Evolutionary conservation across 2,888 invertebrate species (phyloP).

Genomic region (Tinea pellionella): DNA sequence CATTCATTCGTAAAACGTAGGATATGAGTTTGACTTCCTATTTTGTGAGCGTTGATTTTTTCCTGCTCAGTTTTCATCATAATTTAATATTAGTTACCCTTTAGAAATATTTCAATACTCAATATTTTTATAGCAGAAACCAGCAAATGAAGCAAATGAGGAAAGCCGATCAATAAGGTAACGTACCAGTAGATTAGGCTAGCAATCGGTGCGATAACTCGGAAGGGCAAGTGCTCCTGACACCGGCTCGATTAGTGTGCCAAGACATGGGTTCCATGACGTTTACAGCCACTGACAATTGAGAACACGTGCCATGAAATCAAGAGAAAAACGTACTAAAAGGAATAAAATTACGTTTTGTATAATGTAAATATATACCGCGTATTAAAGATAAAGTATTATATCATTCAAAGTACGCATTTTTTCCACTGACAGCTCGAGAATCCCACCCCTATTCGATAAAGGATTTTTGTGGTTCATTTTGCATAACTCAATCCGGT

Average conservation of each 20-base stretch:
- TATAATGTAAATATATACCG: constrained; percentile 9
- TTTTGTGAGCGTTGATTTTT: no score
- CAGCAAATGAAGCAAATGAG: background rate
- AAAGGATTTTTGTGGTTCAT: constrained; percentile 4
- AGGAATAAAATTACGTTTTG: no score
- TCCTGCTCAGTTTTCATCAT: no score
- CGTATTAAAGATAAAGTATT: background rate
- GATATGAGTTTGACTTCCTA: no score
- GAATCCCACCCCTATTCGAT: background rate
- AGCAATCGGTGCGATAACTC: constrained; percentile 30
- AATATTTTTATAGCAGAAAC: background rate
- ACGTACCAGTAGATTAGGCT: constrained; percentile 8
- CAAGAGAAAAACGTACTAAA: no score
- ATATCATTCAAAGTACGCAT: background rate
- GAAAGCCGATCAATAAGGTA: constrained; percentile 6
- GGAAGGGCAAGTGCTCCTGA: constrained; percentile 52
- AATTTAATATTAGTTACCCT: no score
- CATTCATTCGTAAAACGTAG: no score
- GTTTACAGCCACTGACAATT: constrained; percentile 17
- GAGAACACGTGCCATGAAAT: background rate
- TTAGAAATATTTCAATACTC: no score
- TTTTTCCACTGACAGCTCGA: background rate
- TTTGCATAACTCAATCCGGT: constrained; percentile 5
- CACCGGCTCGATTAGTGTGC: constrained; percentile 52
- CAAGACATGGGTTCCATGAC: constrained; percentile 43